Conservation (phyloP, 2,888 invertebrate species). For the Sclerodermus sp. region DNA sequence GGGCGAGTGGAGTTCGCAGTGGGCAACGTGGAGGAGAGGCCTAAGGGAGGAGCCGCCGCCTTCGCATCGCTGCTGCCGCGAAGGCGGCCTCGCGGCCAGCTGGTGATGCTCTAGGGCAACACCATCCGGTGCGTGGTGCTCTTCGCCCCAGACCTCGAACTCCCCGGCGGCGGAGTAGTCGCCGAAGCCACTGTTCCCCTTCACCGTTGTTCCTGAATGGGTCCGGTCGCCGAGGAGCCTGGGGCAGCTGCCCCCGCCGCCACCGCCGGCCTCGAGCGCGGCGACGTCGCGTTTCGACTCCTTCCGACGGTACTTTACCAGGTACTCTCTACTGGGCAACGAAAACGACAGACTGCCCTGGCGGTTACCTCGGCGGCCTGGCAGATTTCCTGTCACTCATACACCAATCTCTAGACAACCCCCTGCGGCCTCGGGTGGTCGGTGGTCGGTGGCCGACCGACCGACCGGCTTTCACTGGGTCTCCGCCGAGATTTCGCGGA, state of each 20-base stretch:
- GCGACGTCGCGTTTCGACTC: conserved; percentile 2
- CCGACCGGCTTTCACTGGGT: no score
- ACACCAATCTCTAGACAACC: not conserved
- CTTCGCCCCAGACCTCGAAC: conserved; percentile 56
- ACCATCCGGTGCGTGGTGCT: conserved; percentile 45
- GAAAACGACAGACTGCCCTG: conserved; percentile 29
- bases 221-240: conserved; percentile 22
- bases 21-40: conserved; percentile 52
- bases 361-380: not conserved
- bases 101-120: conserved; percentile 33
- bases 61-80: conserved; percentile 49
- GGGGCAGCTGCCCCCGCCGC: conserved; percentile 27
- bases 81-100: conserved; percentile 34
- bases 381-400: not conserved
- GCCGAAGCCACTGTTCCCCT: conserved; percentile 55
- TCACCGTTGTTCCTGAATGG: conserved; percentile 46
- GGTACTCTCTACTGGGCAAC: conserved; percentile 23
- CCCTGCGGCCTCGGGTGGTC: no score
- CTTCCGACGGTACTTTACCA: conserved; percentile 25
- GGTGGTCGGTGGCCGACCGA: no score
- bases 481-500: no score
- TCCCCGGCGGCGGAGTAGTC: conserved; percentile 56
- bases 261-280: conserved; percentile 13
- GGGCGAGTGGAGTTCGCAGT: conserved; percentile 55
- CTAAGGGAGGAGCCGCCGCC: conserved; percentile 50